A percentile compares a stretch with the other conserved stretches of the same genome.
These are phyloP conservation scores for Drosophila longiperda DNA, from an alignment of 2,888 invertebrate species.

Conservation along the genomic window DNA sequence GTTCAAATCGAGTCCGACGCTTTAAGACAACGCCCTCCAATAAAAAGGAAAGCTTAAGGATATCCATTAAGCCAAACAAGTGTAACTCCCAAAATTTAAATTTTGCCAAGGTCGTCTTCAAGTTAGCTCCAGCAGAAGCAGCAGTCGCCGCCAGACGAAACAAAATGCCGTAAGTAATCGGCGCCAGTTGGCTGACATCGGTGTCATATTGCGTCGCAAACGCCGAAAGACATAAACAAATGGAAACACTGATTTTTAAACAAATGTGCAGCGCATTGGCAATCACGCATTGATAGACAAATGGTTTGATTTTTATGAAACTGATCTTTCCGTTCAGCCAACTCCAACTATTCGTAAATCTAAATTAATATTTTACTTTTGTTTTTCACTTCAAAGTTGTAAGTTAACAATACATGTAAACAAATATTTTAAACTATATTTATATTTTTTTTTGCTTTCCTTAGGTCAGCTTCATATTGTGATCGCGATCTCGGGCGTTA, in stretches of 20 bases:
- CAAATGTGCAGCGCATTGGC: constrained; percentile 34
- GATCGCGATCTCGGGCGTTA: constrained; percentile 38
- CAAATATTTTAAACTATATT: background rate
- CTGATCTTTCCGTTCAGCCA: background rate
- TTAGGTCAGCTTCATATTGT: constrained; percentile 8
- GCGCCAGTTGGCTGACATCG: background rate
- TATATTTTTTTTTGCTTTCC: background rate
- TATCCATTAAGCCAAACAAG: background rate
- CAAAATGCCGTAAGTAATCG: constrained; percentile 33
- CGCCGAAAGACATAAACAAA: constrained; percentile 39
- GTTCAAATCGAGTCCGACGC: constrained; percentile 2
- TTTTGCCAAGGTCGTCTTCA: too few relatives aligned
- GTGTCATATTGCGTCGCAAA: constrained; percentile 14
- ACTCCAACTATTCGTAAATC: background rate
- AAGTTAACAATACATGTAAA: background rate
- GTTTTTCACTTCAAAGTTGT: background rate
- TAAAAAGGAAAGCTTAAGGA: constrained; percentile 23
- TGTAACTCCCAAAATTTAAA: constrained; percentile 1
- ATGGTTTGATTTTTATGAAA: background rate
- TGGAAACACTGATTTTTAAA: constrained; percentile 27
- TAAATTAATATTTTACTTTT: background rate
- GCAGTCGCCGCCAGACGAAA: background rate
- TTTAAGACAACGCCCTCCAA: background rate
- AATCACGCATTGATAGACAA: constrained; percentile 6
- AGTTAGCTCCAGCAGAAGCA: background rate